phyloP scores from a whole-genome alignment of 92 coral and sea anemone genomes.

The Pocillopora grandis region DNA sequence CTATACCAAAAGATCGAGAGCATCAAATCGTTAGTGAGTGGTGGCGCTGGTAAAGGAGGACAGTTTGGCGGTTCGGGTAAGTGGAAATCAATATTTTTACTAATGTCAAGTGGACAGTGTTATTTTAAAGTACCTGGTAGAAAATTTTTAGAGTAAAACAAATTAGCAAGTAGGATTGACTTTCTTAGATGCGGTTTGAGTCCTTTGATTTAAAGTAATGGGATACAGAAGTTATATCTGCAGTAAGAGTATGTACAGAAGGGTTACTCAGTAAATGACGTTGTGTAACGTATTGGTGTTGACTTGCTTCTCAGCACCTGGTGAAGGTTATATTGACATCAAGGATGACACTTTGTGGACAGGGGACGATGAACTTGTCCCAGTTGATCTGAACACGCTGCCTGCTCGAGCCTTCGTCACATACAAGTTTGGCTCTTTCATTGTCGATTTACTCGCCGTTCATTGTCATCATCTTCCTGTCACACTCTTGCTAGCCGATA shows the following conservation, averaged over 20 bases:
- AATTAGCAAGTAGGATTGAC: too few species aligned
- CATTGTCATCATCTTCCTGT: constrained; percentile 97
- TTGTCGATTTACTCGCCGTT: constrained; percentile 88
- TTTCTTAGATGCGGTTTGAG: too few species aligned
- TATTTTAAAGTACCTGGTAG: too few species aligned
- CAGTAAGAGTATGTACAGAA: not conserved
- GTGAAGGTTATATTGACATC: constrained; percentile 96
- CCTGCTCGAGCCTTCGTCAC: constrained; percentile 92
- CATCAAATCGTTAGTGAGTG: constrained; percentile 77
- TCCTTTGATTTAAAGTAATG: too few species aligned
- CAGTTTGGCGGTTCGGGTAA: constrained; percentile 64
- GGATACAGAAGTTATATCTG: too few species aligned
- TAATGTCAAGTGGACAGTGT: too few species aligned
- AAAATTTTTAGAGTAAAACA: too few species aligned
- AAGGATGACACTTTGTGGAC: constrained; percentile 96
- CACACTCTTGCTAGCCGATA: constrained; percentile 90
- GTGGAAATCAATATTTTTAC: not conserved
- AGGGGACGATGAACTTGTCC: constrained; percentile 91
- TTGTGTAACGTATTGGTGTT: not conserved
- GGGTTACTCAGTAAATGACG: not conserved
- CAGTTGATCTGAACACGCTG: constrained; percentile 91
- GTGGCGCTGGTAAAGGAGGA: constrained; percentile 85
- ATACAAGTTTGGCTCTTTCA: constrained; percentile 96
- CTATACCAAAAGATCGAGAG: constrained; percentile 94
- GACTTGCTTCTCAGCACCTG: constrained; percentile 50